Evolutionary conservation across 2,797 vertebrate species (phyloP).

Genomic region (Botia kubotai): DNA sequence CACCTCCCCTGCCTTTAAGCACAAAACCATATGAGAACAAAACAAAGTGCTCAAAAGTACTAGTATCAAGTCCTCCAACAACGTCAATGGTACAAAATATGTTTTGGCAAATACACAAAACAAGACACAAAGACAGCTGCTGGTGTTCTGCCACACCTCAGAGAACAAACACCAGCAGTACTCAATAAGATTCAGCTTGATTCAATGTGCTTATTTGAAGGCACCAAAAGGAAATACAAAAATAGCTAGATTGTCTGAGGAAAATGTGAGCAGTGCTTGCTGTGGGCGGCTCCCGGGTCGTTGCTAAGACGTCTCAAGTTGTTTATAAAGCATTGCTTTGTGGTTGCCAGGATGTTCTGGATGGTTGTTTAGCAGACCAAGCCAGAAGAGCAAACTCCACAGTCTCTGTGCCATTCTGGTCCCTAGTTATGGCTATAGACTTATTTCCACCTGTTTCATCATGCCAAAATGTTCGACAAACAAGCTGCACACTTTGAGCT

Average conservation of each 20-base stretch:
- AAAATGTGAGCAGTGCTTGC: neutral
- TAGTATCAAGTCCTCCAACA: conserved; percentile 7
- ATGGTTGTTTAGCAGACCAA: neutral
- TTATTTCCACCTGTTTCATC: neutral
- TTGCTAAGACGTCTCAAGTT: neutral
- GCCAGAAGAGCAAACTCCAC: neutral
- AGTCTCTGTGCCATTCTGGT: neutral
- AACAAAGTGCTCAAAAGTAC: conserved; percentile 1
- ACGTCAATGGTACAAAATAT: neutral
- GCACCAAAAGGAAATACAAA: neutral
- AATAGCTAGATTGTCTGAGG: neutral
- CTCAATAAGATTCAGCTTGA: conserved; percentile 1
- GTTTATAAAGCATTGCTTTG: neutral
- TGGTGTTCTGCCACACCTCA: conserved; percentile 5
- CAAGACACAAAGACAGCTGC: neutral
- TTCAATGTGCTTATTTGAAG: neutral
- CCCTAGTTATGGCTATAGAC: neutral
- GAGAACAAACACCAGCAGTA: neutral
- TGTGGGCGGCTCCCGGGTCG: neutral
- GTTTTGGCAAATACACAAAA: conserved; percentile 21
- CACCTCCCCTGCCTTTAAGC: neutral
- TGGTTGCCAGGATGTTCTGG: neutral
- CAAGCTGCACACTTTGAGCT: neutral
- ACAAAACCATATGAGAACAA: neutral
- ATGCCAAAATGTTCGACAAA: neutral